phyloP scores from a whole-genome alignment of 2,113 vertebrate species.

The Pluvialis apricaria region DNA sequence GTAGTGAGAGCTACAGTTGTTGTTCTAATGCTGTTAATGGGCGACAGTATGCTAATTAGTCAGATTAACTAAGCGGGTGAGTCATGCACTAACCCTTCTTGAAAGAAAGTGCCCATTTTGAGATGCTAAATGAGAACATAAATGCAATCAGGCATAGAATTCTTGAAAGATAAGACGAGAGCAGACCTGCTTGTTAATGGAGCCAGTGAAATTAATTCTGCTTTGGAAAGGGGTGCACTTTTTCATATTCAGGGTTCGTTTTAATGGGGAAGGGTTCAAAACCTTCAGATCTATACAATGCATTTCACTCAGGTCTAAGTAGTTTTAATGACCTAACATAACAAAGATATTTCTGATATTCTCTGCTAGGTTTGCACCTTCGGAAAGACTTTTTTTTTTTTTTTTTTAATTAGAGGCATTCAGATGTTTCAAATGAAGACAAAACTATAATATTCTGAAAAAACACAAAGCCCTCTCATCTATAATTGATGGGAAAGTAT shows the following conservation, averaged over 20 bases:
- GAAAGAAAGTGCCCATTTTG: constrained; percentile 75
- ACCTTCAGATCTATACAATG: background rate
- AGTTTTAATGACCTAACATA: constrained; percentile 24
- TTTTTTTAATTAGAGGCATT: constrained; percentile 42
- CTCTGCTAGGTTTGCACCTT: background rate
- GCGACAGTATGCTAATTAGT: constrained; percentile 78
- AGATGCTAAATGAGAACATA: constrained; percentile 76
- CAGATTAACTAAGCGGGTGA: constrained; percentile 79
- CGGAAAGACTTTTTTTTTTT: background rate
- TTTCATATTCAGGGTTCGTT: constrained; percentile 43
- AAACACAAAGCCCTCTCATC: constrained; percentile 9
- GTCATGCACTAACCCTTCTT: constrained; percentile 74
- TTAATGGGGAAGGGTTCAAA: constrained; percentile 44
- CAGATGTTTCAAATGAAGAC: constrained; percentile 53
- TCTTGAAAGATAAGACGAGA: constrained; percentile 71
- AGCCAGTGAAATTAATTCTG: constrained; percentile 61
- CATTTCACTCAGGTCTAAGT: constrained; percentile 17
- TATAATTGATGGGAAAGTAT: constrained; percentile 8
- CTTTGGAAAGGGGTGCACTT: constrained; percentile 30
- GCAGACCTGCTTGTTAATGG: constrained; percentile 66
- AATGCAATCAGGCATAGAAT: constrained; percentile 72
- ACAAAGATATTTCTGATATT: constrained; percentile 17
- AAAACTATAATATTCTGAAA: constrained; percentile 42
- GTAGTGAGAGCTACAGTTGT: constrained; percentile 59
- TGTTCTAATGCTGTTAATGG: constrained; percentile 75